Percentiles rank a stretch among this genome's conserved stretches.
phyloP scores from a whole-genome alignment of 2,113 vertebrate species.

The Heteronetta atricapilla region DNA sequence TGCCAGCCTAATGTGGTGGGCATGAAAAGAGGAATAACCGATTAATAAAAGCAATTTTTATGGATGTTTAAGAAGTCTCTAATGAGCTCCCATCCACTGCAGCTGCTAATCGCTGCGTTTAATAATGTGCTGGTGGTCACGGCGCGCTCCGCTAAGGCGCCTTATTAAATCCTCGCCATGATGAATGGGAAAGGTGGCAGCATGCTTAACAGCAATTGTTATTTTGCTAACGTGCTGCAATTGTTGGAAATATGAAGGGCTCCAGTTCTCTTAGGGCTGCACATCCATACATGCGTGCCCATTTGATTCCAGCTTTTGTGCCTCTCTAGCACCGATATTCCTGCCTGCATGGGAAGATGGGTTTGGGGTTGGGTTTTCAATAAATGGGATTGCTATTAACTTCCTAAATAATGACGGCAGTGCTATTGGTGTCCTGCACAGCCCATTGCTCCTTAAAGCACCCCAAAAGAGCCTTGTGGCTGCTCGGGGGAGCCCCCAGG shows the following conservation, averaged over 20 bases:
- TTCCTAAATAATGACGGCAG: fast-evolving
- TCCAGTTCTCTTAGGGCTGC: fast-evolving
- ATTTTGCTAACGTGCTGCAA: background rate
- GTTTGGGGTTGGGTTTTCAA: background rate
- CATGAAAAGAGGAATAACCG: background rate
- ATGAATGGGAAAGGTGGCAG: background rate
- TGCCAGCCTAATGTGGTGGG: fast-evolving
- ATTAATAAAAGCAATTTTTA: background rate
- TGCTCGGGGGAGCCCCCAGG: too few relatives aligned
- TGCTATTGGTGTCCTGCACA: background rate
- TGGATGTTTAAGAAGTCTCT: background rate
- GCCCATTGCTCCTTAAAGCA: background rate
- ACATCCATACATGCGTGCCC: background rate
- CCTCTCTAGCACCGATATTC: fast-evolving
- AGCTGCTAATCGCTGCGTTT: background rate
- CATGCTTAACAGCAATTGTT: background rate
- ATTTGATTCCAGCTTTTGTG: background rate
- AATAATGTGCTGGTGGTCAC: background rate
- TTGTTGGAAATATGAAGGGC: background rate
- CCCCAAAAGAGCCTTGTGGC: fast-evolving
- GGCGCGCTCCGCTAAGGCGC: background rate
- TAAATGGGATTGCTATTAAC: background rate
- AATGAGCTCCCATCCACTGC: background rate
- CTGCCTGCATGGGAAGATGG: background rate
- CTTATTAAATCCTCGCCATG: background rate